Base-by-base conservation (phyloP, 2,888 invertebrate genomes). In the Synergus laeviventris region DNA sequence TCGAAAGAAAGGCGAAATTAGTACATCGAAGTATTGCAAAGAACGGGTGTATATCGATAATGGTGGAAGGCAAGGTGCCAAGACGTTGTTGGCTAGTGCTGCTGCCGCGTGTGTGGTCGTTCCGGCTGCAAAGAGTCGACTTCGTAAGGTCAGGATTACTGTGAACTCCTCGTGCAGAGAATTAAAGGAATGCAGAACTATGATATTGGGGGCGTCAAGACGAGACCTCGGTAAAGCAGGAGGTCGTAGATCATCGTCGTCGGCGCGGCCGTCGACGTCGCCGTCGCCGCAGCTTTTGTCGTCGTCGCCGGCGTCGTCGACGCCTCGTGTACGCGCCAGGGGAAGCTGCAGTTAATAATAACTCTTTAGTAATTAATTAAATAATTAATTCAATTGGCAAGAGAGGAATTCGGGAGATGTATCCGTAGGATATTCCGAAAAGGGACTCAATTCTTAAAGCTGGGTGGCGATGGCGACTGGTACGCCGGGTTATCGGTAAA, bases 11-110 rank as follows among this genome's bases (percentile, higher is more conserved):
- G 76, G 49, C 21, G n/a, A 64, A 73, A 24, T 1, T 1, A 21
- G 18, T 39, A 38, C 31, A 61, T n/a, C 31, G 38, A 18, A 61
- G 7, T 24, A 42, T 74, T 24, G 76, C 31, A 77, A 62, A 78
- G 76, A 61, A 74, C 56, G 75, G 74, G 78, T 74, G 64, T 74
- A 74, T 75, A 81, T 87, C 85, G 86, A 86, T 82, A 84, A 86
- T 88, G 88, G 76, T 85, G 83, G 80, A 85, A 77, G 87, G 84
- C 86, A 85, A 76, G 66, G 76, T 84, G 83, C 82, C 81, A 82
- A 81, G 77, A 81, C 79, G 80, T 76, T 79, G 84, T 86, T 85
- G 86, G 84, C 81, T 83, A 78, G 77, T 76, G 82, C 62, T 79
- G 78, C 74, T 81, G 81, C 81, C 84, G 82, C 83, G 81, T 79